Evolutionary conservation across 2,113 vertebrate species (phyloP).

Genomic region (Carassius carassius): DNA sequence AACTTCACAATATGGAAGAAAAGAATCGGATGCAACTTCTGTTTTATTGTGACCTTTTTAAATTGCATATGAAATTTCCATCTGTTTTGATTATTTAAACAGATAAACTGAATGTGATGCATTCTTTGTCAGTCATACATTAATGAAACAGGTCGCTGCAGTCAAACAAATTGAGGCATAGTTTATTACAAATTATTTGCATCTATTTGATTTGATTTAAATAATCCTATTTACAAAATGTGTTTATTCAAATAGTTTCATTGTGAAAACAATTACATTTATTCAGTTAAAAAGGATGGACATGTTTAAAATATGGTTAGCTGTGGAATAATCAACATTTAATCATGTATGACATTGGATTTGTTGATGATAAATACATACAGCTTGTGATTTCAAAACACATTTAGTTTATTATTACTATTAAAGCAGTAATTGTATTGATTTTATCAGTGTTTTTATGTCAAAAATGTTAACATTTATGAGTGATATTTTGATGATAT

Average conservation of each 20-base stretch:
- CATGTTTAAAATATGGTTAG: too few species aligned
- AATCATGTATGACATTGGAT: background rate
- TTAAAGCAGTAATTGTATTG: background rate
- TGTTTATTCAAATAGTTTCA: too few species aligned
- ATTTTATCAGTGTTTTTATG: background rate
- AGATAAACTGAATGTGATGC: too few species aligned
- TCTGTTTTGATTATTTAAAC: background rate
- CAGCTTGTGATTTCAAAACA: background rate
- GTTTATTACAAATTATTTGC: background rate
- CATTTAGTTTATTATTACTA: background rate
- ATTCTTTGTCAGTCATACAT: background rate
- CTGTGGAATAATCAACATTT: background rate
- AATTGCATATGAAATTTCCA: background rate
- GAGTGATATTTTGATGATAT: too few species aligned
- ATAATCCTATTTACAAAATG: background rate
- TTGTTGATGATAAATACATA: background rate
- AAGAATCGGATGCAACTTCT: background rate
- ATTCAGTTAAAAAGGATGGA: too few species aligned
- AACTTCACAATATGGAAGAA: background rate
- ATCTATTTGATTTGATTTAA: background rate
- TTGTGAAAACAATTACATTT: too few species aligned
- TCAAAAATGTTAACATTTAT: background rate
- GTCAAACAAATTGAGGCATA: background rate
- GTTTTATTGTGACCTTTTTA: background rate
- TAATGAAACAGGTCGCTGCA: background rate